phyloP scores from a whole-genome alignment of 2,888 invertebrate genomes.

The Hirtodrosophila histrioides region DNA sequence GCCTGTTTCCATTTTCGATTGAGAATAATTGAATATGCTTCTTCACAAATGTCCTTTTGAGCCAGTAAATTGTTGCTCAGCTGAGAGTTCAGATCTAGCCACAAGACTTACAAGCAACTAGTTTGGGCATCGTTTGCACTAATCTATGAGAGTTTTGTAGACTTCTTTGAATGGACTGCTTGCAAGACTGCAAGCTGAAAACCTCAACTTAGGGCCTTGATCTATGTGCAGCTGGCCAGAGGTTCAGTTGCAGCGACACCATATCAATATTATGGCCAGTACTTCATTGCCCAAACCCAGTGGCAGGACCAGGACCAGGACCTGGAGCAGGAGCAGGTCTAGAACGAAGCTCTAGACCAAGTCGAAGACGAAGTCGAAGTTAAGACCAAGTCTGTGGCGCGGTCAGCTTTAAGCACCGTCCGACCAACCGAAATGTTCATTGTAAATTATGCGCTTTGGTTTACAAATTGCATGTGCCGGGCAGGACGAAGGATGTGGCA shows the following conservation, averaged over 20 bases:
- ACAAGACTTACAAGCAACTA: too few relatives aligned
- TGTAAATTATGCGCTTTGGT: slow-evolving; percentile 78
- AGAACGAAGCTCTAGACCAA: slow-evolving; percentile 15
- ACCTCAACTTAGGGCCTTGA: background rate
- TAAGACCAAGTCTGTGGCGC: slow-evolving; percentile 38
- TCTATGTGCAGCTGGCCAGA: slow-evolving; percentile 1
- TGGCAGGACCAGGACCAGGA: background rate
- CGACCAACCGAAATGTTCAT: slow-evolving; percentile 58
- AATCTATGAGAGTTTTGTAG: too few relatives aligned
- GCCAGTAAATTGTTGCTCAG: too few relatives aligned
- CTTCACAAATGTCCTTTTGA: too few relatives aligned
- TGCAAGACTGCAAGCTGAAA: background rate
- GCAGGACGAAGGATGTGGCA: slow-evolving; percentile 69
- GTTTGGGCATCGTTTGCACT: too few relatives aligned
- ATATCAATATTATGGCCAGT: slow-evolving; percentile 31
- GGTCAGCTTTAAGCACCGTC: slow-evolving; percentile 58
- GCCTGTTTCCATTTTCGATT: too few relatives aligned
- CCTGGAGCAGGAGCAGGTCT: background rate
- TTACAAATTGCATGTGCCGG: slow-evolving; percentile 75
- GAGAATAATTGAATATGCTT: too few relatives aligned
- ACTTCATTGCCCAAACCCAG: slow-evolving; percentile 10
- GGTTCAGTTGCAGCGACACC: background rate
- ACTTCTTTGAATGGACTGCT: too few relatives aligned
- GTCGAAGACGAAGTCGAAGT: slow-evolving; percentile 14
- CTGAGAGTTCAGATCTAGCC: too few relatives aligned